Base-by-base conservation (phyloP, 2,797 vertebrate genomes). In the Paratrypauchen microcephalus region DNA sequence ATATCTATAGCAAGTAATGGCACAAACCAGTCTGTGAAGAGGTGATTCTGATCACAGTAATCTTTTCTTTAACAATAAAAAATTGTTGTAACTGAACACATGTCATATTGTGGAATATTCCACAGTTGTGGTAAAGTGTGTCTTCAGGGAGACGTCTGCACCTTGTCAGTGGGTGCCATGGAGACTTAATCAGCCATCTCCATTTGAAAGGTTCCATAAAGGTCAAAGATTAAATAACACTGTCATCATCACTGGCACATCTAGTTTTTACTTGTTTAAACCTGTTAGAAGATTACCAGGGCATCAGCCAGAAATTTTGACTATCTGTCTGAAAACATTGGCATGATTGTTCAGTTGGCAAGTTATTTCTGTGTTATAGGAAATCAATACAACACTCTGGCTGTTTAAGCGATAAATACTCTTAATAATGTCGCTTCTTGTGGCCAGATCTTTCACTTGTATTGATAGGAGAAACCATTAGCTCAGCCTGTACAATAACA, bases 151-250 rank as follows among this genome's bases (percentile, higher is more conserved):
- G 21, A 12, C 7, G 3, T 57, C 24, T 16, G 55, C 55, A 57
- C 13, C 13, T 57, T 24, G 86, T 86, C 81, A 86, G 72, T 59
- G 78, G 75, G 75, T 73, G 77, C 70, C 77, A 19, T 36, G 67
- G 77, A 72, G 73, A 71, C 89, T 88, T 88, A 91, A 61, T 92
- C 88, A 85, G 67, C 82, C 81, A 88, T 91, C 90, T 83, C 77
- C 75, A 83, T 84, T 87, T 83, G 81, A 85, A 87, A 89, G 75
- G 81, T 87, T 70, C 72, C 88, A 83, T 82, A 54, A 84, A 89
- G 85, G 80, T 82, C 79, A 88, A 84, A 70, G 64, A 70, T 69
- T 75, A 23, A 89, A 88, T 73, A 85, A 87, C 86, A 69, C 76
- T 85, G 77, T 82, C 12, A 45, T 45, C 13, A 13, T 45, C 41